These are phyloP conservation scores for Rousettus madagascariensis DNA, from an alignment of 2,797 vertebrate species.

Conservation along the genomic window DNA sequence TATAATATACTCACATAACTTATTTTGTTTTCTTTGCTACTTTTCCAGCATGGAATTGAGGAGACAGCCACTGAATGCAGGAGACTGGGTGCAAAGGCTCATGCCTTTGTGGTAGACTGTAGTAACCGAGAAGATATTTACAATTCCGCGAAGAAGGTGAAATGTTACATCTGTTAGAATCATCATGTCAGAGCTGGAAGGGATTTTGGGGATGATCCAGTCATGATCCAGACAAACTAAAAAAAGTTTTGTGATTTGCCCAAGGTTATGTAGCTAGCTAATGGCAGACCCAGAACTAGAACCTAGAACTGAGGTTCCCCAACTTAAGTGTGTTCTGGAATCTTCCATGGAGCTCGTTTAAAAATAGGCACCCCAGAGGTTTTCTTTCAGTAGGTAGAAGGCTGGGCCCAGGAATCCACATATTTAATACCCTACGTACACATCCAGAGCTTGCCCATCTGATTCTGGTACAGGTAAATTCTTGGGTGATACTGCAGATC, in stretches of 20 bases:
- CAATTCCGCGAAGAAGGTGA: conserved; percentile 82
- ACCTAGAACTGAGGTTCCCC: neutral
- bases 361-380: neutral
- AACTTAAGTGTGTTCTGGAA: neutral
- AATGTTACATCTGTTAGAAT: neutral
- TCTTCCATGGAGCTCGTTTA: neutral
- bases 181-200: neutral
- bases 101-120: conserved; percentile 84
- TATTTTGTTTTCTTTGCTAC: neutral
- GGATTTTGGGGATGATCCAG: neutral
- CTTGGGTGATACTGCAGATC: neutral
- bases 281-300: neutral
- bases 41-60: conserved; percentile 79
- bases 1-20: neutral
- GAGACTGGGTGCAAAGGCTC: conserved; percentile 77
- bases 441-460: neutral
- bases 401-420: neutral
- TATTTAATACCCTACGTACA: rapidly evolving
- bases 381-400: neutral
- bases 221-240: neutral
- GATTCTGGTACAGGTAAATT: neutral
- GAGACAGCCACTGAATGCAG: conserved; percentile 83
- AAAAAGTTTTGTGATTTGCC: neutral
- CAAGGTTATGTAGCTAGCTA: neutral
- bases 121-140: conserved; percentile 84